Conservation (phyloP, 1,140 invertebrate genomes). For the Drosophila biarmipes region DNA sequence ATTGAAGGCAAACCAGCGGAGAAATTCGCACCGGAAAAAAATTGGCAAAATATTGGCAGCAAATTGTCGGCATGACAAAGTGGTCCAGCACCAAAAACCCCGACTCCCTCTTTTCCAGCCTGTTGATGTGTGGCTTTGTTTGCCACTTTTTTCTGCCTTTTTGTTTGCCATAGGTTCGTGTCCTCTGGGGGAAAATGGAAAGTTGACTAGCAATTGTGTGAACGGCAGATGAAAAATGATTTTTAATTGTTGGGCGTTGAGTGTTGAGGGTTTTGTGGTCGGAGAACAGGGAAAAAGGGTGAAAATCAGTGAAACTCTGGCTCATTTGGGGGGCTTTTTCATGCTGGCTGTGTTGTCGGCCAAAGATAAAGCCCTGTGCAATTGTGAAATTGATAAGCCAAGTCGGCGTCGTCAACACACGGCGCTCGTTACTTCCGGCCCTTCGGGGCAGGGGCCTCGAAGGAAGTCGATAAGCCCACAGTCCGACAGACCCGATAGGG, state of each 20-base stretch:
- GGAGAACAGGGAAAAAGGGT: not conserved
- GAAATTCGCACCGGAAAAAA: conserved; percentile 22
- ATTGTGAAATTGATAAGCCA: conserved; percentile 59
- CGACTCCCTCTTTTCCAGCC: conserved; percentile 24
- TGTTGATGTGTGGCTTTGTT: conserved; percentile 79
- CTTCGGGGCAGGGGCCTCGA: not conserved
- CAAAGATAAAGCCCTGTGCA: conserved; percentile 46
- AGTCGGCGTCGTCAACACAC: conserved; percentile 30
- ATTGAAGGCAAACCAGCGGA: conserved; percentile 64
- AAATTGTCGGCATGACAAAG: conserved; percentile 66
- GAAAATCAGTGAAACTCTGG: conserved; percentile 16
- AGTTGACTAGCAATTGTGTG: conserved; percentile 67
- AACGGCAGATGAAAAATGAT: conserved; percentile 49
- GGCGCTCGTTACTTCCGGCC: conserved; percentile 47
- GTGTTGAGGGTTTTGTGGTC: conserved; percentile 52
- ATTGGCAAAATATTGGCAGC: conserved; percentile 73
- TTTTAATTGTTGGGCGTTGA: conserved; percentile 72
- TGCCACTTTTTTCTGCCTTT: conserved; percentile 10
- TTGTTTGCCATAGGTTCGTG: conserved; percentile 22
- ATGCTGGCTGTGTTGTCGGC: conserved; percentile 19
- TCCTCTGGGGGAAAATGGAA: conserved; percentile 39
- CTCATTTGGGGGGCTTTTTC: conserved; percentile 29
- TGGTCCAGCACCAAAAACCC: conserved; percentile 9
- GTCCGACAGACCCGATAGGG: conserved; percentile 25
- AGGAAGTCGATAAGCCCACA: conserved; percentile 42